Base-by-base conservation (phyloP, 2,888 invertebrate genomes). In the Gnatocerus cornutus region DNA sequence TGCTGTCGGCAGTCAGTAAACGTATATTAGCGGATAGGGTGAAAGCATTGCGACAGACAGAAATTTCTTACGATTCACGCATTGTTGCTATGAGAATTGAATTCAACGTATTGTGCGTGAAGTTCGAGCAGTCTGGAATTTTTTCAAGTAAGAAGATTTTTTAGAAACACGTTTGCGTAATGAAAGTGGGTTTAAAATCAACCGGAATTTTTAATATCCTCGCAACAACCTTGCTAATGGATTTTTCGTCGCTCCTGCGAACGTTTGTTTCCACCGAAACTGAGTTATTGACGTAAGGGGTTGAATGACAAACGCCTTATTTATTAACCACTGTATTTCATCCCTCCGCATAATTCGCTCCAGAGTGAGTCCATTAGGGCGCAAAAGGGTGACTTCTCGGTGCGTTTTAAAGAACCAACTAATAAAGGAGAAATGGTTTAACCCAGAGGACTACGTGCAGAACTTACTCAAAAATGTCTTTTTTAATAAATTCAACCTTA, bases 291-390 rank as follows among this genome's bases (percentile, higher is more conserved):
- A 37, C 37, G 37, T 37, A 37, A 37, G 55, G 55, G 55, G 21
- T 48, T 59, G 33, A 61, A 45, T 45, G 61, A 61, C 61, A 37
- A 37, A 48, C 50, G 48, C 48, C 46, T 61, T 61, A 48, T 37
- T 61, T 61, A 61, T 61, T 61, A 61, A 59, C 43, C 43, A 56
- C 7, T 55, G 21, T 43, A 30, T 37, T 16, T 43, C 27, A 59
- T 43, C 45, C 58, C 43, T 13, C 16, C 29, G 43, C 58, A 41
- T 45, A 59, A 61, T 33, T 61, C 45, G 30, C n/a, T 7, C 13
- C 8, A 12, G 41, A 46, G 33, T 46, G 48, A 48, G 48, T 61
- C 61, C 61, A 61, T 61, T 61, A 61, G 48, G 0, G 10, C 3
- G 37, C 14, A 61, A 41, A 37, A 46, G 50, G 50, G 61, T 37